Conservation (phyloP, 2,888 invertebrate species). For the Dermolepida albohirtum region DNA sequence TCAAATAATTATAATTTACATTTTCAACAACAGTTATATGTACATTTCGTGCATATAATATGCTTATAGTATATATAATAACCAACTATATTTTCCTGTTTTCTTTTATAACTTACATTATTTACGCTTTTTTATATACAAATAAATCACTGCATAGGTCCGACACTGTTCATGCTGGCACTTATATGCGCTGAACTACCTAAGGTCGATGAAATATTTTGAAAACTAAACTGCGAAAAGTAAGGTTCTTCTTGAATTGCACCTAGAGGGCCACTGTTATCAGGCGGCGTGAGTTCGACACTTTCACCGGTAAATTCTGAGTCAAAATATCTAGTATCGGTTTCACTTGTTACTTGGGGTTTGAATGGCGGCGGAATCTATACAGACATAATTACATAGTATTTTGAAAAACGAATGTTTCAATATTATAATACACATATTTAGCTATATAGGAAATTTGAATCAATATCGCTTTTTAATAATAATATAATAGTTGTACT, state of each 20-base stretch:
- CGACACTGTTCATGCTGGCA: slow-evolving; percentile 70
- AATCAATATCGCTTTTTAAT: no score
- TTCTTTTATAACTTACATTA: slow-evolving; percentile 10
- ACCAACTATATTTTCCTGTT: slow-evolving; percentile 12
- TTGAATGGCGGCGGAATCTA: slow-evolving; percentile 94
- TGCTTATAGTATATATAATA: neutral
- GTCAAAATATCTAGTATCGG: slow-evolving; percentile 98
- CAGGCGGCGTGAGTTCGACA: slow-evolving; percentile 96
- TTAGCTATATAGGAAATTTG: no score
- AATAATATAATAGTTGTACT: no score
- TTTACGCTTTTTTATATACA: slow-evolving; percentile 12
- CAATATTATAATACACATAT: no score
- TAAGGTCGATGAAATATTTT: slow-evolving; percentile 75
- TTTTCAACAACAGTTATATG: no score
- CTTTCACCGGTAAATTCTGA: slow-evolving; percentile 98
- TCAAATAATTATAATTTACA: no score
- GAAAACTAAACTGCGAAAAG: slow-evolving; percentile 88
- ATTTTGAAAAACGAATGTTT: neutral
- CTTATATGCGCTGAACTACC: slow-evolving; percentile 73
- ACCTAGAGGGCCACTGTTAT: slow-evolving; percentile 71
- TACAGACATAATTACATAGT: neutral
- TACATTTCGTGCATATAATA: no score
- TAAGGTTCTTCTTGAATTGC: slow-evolving; percentile 79
- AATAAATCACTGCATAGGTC: slow-evolving; percentile 50
- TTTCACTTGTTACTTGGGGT: slow-evolving; percentile 94